These are phyloP conservation scores for Meandrina meandrites DNA, from an alignment of 92 coral and sea anemone genomes.

Conservation along the genomic window DNA sequence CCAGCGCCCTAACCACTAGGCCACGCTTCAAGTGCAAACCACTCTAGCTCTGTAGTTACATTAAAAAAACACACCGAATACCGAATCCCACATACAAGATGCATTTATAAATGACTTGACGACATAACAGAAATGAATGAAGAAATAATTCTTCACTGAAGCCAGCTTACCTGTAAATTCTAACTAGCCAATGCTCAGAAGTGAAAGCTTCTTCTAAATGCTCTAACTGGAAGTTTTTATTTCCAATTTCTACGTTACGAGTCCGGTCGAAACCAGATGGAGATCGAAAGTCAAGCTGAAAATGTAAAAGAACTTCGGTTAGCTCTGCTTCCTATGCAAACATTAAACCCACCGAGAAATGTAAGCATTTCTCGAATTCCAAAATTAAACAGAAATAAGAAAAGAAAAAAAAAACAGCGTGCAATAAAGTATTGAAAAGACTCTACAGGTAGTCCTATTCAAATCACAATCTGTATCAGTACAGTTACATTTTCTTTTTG, in stretches of 20 bases:
- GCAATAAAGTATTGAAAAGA: not conserved
- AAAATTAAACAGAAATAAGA: no score
- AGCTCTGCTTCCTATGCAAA: not conserved
- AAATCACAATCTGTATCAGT: no score
- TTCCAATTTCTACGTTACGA: constrained; percentile 99
- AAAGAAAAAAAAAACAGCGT: no score
- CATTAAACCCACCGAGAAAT: not conserved
- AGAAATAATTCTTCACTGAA: not conserved
- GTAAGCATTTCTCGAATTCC: no score
- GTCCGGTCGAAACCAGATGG: constrained; percentile 99
- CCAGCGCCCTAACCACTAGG: no score
- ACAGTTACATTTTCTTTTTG: no score
- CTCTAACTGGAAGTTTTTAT: constrained; percentile 86
- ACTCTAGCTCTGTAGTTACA: no score
- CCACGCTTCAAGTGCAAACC: no score
- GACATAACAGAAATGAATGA: not conserved
- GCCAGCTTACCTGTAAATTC: constrained; percentile 89
- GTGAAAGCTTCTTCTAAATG: constrained; percentile 99
- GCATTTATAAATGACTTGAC: not conserved
- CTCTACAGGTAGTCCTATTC: not conserved
- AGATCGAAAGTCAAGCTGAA: constrained; percentile 95
- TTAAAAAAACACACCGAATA: no score
- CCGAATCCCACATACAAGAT: no score
- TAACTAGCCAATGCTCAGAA: constrained; percentile 98
- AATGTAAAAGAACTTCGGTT: not conserved